Conservation (phyloP, 2,888 invertebrate species). For the Macroteleia sp. region DNA sequence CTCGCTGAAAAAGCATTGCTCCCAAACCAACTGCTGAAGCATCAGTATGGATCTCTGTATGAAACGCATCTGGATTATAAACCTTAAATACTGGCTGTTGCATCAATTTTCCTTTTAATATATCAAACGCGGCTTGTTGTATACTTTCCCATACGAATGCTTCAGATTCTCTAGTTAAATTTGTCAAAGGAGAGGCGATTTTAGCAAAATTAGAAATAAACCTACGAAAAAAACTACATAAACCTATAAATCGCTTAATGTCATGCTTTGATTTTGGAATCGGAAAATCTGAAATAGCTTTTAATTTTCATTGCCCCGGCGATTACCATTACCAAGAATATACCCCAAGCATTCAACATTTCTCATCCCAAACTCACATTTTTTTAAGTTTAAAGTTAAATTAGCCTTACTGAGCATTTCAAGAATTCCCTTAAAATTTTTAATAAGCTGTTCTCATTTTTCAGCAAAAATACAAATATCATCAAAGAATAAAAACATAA, state of each 20-base stretch:
- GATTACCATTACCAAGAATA: neutral
- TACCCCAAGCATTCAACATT: constrained; percentile 23
- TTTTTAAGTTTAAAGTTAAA: constrained; percentile 12
- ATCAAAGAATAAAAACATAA: constrained; percentile 8
- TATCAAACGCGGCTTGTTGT: neutral
- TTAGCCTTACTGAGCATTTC: neutral
- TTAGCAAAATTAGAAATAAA: constrained; percentile 18
- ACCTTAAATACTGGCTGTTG: constrained; percentile 21
- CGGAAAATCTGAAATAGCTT: constrained; percentile 17
- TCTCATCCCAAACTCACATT: constrained; percentile 13
- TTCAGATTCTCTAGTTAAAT: neutral
- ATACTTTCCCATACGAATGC: constrained; percentile 6
- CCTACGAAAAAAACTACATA: constrained; percentile 40
- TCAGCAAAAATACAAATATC: constrained; percentile 1
- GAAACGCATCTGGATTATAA: constrained; percentile 9
- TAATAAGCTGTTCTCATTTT: neutral
- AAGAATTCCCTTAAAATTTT: neutral
- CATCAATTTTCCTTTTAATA: neutral
- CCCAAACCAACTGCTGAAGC: constrained; percentile 57
- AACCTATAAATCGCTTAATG: constrained; percentile 33
- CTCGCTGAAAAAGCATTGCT: neutral
- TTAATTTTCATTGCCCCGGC: constrained; percentile 27
- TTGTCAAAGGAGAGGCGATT: neutral
- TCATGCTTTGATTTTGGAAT: constrained; percentile 22
- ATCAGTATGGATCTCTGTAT: constrained; percentile 62